Evolutionary conservation across 1,140 invertebrate species (phyloP), one percentile per base, ranked within the genome.

Genomic region (Riptortus pedestris): DNA sequence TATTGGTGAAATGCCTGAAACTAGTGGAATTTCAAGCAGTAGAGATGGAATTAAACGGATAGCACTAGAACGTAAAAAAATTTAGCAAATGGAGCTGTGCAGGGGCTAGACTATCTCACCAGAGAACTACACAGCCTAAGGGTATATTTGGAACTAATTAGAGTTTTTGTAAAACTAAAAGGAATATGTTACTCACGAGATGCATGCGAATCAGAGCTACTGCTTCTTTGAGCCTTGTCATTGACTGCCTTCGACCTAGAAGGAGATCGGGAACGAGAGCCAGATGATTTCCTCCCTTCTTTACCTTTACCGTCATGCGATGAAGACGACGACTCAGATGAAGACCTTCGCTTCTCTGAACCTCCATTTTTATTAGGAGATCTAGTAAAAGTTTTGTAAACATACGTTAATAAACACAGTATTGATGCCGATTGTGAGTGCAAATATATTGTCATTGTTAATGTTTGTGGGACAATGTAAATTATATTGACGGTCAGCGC

Each of bases 181-280:
- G n/a, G n/a, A n/a, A n/a, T n/a, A n/a, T n/a, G 24, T 18, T 11
- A 47, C 1, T 65, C 38, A 67, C 67, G 65, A 48, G 67, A 68
- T 12, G 22, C 65, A 28, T 65, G 60, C 0, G 74, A 74, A 18
- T 70, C 75, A 1, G 75, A 74, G 33, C 73, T 77, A 28, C 73
- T 75, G 52, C 74, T 76, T 5, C 73, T 71, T 29, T 73, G 75
- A 20, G 28, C 59, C 66, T 71, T 70, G 66, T 72, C 70, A 20
- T 62, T 65, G 12, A 69, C 70, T 31, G 62, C 51, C 29, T 58
- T 67, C 18, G 69, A 69, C 27, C 69, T 67, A 26, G 70, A 69
- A 12, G 69, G 2, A 66, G 68, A 63, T 68, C 63, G 18, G 66
- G 74, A 66, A 60, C 27, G 48, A n/a, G n/a, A n/a, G n/a, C n/a